Evolutionary conservation across 2,113 vertebrate species (phyloP).

Genomic region (Cnemophilus loriae): DNA sequence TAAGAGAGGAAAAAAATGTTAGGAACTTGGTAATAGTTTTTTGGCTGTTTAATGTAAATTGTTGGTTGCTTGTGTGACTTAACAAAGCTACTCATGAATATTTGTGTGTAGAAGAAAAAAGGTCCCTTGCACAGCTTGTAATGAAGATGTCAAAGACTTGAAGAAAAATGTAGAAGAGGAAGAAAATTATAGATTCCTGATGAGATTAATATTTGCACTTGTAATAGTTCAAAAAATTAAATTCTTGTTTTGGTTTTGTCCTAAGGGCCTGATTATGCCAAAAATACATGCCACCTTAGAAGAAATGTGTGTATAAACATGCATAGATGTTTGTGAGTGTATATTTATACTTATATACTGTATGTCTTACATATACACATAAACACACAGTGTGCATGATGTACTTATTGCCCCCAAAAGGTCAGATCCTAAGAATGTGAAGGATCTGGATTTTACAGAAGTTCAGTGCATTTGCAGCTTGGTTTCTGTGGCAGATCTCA

Average conservation of each 20-base stretch:
- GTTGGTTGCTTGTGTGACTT: conserved; percentile 38
- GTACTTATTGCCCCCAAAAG: background rate
- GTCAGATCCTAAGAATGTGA: background rate
- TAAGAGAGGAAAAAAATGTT: background rate
- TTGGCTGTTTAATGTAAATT: conserved; percentile 41
- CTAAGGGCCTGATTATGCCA: background rate
- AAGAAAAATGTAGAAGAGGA: background rate
- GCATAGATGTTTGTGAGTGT: background rate
- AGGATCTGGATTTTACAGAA: background rate
- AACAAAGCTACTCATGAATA: background rate
- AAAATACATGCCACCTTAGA: background rate
- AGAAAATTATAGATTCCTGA: background rate
- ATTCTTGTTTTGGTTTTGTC: background rate
- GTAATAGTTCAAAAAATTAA: background rate
- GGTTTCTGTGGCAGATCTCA: background rate
- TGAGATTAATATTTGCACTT: background rate
- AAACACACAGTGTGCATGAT: background rate
- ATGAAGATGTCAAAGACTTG: background rate
- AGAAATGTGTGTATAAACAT: background rate
- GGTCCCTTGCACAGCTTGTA: background rate
- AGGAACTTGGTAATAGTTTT: conserved; percentile 14
- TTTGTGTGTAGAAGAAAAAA: no score
- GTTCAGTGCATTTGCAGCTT: background rate
- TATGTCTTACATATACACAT: rapidly evolving
- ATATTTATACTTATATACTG: background rate